phyloP scores from a whole-genome alignment of 2,888 invertebrate species.

The Teleiodes luculella region DNA sequence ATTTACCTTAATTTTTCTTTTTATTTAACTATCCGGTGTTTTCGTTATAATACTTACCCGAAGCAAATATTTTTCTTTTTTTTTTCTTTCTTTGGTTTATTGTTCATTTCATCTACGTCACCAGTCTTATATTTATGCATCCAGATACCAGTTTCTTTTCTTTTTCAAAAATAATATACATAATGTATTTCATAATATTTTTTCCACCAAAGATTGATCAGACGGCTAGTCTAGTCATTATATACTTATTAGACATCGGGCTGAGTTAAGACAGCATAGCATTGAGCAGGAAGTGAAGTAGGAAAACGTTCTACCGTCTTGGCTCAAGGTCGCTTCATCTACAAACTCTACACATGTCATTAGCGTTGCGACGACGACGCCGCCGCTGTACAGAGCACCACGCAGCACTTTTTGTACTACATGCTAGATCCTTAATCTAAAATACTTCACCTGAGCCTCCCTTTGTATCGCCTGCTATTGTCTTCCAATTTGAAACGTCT shows the following conservation, averaged over 20 bases:
- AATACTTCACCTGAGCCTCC: not conserved
- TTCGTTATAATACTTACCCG: too few relatives aligned
- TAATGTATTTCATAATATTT: too few relatives aligned
- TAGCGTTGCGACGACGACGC: constrained; percentile 44
- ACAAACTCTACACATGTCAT: constrained; percentile 44
- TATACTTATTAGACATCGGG: not conserved
- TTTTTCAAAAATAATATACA: too few relatives aligned
- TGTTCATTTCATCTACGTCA: too few relatives aligned
- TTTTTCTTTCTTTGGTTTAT: too few relatives aligned
- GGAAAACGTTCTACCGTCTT: constrained; percentile 71
- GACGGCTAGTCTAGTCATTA: too few relatives aligned
- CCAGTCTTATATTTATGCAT: too few relatives aligned
- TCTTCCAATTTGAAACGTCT: constrained; percentile 56
- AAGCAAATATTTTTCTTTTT: too few relatives aligned
- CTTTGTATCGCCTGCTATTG: constrained; percentile 39
- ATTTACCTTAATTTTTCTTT: too few relatives aligned
- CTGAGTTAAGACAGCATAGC: constrained; percentile 50
- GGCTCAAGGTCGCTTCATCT: constrained; percentile 63
- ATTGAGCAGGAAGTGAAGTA: constrained; percentile 72
- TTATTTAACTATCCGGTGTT: too few relatives aligned
- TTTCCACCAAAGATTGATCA: too few relatives aligned
- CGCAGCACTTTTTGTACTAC: not conserved
- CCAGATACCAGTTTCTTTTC: too few relatives aligned
- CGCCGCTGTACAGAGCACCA: constrained; percentile 23
- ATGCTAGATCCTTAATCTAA: not conserved